Percentiles rank a stretch among this genome's conserved stretches.
phyloP scores from a whole-genome alignment of 1,140 invertebrate genomes.

The Drosophila tropicalis region DNA sequence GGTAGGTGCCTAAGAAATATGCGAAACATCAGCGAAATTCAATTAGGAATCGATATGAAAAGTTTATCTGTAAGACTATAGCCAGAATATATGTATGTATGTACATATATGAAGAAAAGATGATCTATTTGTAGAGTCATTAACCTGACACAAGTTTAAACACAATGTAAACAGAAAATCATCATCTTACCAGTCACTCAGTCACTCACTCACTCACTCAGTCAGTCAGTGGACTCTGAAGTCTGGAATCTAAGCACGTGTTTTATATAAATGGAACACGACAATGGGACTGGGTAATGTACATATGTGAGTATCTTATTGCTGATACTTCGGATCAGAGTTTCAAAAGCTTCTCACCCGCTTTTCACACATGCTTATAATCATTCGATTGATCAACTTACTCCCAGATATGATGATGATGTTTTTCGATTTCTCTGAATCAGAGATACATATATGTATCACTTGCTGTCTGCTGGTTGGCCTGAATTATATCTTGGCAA shows the following conservation, averaged over 20 bases:
- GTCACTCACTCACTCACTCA: background rate
- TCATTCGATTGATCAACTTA: constrained; percentile 26
- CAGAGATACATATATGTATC: constrained; percentile 17
- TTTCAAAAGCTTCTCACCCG: background rate
- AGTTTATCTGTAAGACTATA: constrained; percentile 1
- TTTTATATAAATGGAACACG: constrained; percentile 16
- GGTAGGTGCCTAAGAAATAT: constrained; percentile 16
- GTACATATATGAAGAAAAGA: background rate
- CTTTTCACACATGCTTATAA: background rate
- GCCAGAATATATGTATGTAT: background rate
- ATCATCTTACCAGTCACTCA: constrained; percentile 3
- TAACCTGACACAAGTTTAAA: constrained; percentile 6
- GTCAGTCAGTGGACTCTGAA: constrained; percentile 8
- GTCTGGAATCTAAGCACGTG: constrained; percentile 9
- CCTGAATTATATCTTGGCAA: constrained; percentile 55
- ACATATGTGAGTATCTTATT: constrained; percentile 11
- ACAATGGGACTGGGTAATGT: background rate
- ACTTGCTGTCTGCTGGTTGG: constrained; percentile 24
- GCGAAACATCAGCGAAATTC: constrained; percentile 54
- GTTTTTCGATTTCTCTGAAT: constrained; percentile 1
- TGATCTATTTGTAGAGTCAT: constrained; percentile 13
- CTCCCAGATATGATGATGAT: constrained; percentile 18
- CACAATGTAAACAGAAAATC: constrained; percentile 10
- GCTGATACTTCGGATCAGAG: constrained; percentile 6
- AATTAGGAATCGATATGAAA: constrained; percentile 32